Evolutionary conservation across 53 echinoderm and acorn worm species (phyloP).

Genomic region (Patiria pectinifera): DNA sequence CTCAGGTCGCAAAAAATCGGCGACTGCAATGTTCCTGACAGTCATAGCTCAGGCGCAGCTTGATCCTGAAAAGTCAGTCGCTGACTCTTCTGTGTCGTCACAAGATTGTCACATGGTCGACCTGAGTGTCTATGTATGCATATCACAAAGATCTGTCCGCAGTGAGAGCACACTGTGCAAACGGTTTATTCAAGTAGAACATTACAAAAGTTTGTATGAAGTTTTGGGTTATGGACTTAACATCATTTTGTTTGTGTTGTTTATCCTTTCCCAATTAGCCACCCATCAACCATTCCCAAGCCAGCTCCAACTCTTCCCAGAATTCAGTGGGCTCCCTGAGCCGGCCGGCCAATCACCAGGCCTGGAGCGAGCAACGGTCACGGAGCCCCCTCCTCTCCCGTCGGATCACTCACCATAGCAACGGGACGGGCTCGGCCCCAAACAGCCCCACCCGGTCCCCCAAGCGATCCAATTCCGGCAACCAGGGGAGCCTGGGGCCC

Average conservation of each 20-base stretch:
- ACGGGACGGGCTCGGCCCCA: constrained; percentile 47
- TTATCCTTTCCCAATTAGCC: constrained; percentile 62
- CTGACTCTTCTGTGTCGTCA: too few relatives aligned
- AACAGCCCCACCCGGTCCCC: constrained; percentile 62
- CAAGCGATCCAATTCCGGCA: constrained; percentile 28
- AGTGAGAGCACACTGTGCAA: too few relatives aligned
- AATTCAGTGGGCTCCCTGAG: constrained; percentile 26
- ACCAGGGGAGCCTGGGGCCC: constrained; percentile 67
- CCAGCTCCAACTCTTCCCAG: constrained; percentile 37
- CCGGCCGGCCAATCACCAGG: constrained; percentile 67
- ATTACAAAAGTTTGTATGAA: too few relatives aligned
- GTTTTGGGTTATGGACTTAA: too few relatives aligned
- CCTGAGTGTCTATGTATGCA: too few relatives aligned
- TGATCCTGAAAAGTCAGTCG: too few relatives aligned
- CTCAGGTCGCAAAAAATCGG: too few relatives aligned
- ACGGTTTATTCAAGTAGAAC: too few relatives aligned
- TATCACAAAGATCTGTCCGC: too few relatives aligned
- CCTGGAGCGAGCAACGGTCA: constrained; percentile 62
- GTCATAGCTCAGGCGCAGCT: too few relatives aligned
- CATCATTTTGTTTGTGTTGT: neutral
- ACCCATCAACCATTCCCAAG: constrained; percentile 47
- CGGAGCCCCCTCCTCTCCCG: constrained; percentile 60
- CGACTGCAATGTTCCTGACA: too few relatives aligned
- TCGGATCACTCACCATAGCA: constrained; percentile 42
- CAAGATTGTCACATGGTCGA: too few relatives aligned